Evolutionary conservation across 1,140 invertebrate genomes (phyloP).

Genomic region (Polypedilum vanderplanki): DNA sequence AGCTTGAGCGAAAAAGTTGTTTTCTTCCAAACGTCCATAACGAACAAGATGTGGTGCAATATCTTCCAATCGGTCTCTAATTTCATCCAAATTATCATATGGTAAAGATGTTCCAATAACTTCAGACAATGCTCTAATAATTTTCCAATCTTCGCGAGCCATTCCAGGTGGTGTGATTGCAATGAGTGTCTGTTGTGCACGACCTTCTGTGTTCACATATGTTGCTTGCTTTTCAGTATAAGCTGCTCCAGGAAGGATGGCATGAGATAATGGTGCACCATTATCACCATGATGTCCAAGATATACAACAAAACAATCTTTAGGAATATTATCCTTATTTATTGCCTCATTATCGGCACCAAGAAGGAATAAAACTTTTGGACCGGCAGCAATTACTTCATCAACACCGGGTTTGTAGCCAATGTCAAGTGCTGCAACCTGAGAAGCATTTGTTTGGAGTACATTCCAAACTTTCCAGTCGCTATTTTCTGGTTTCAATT

Average conservation of each 20-base stretch:
- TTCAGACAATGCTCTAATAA: slow-evolving; percentile 69
- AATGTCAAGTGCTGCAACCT: slow-evolving; percentile 93
- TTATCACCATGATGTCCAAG: slow-evolving; percentile 95
- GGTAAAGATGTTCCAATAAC: slow-evolving; percentile 73
- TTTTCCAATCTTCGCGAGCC: slow-evolving; percentile 97
- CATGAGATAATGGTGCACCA: slow-evolving; percentile 88
- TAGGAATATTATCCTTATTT: slow-evolving; percentile 66
- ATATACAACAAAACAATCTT: slow-evolving; percentile 86
- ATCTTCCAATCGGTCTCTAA: slow-evolving; percentile 74
- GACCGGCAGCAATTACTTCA: slow-evolving; percentile 54
- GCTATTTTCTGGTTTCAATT: slow-evolving; percentile 41
- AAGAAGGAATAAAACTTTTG: slow-evolving; percentile 81
- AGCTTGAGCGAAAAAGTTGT: slow-evolving; percentile 76
- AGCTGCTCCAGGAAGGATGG: slow-evolving; percentile 91
- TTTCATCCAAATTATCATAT: slow-evolving; percentile 81
- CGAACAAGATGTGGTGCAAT: slow-evolving; percentile 82
- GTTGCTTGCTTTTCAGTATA: slow-evolving; percentile 97
- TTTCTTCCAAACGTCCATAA: slow-evolving; percentile 76
- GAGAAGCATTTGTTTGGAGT: slow-evolving; percentile 81
- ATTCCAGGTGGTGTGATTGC: slow-evolving; percentile 91
- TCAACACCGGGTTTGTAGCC: slow-evolving; percentile 81
- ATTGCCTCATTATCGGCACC: slow-evolving; percentile 87
- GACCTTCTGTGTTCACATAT: slow-evolving; percentile 96
- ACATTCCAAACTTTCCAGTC: slow-evolving; percentile 79
- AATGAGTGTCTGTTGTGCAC: slow-evolving; percentile 85